These are phyloP conservation scores for Sterrhoptilus dennistouni DNA, from an alignment of 2,113 vertebrate genomes.

Conservation along the genomic window DNA sequence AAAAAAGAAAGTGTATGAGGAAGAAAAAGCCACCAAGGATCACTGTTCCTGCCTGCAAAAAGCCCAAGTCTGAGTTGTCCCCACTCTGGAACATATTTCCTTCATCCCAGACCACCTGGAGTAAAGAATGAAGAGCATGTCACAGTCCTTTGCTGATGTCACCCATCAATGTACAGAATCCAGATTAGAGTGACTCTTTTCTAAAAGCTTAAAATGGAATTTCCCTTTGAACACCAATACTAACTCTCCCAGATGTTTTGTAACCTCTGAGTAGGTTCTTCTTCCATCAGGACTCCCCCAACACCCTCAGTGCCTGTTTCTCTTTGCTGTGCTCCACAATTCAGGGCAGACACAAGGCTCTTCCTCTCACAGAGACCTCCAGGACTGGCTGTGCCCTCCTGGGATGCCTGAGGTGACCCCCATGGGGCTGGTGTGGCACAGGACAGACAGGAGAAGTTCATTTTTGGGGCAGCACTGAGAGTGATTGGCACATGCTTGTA, in stretches of 20 bases:
- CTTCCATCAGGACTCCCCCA: neutral
- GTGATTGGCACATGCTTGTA: neutral
- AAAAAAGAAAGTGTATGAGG: rapidly evolving
- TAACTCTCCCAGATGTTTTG: neutral
- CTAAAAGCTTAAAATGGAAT: neutral
- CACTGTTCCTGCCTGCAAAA: neutral
- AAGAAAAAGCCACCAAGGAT: neutral
- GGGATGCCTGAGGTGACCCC: neutral
- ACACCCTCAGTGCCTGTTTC: neutral
- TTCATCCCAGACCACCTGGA: neutral
- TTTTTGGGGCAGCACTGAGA: neutral
- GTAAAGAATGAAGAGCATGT: neutral
- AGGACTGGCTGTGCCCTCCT: neutral
- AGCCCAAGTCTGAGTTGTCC: neutral
- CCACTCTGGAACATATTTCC: neutral
- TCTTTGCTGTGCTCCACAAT: neutral
- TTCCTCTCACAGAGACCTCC: neutral
- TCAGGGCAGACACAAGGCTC: neutral
- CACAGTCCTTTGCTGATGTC: neutral
- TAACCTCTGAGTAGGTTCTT: neutral
- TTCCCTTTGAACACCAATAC: neutral
- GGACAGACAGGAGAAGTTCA: neutral
- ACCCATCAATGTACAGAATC: neutral
- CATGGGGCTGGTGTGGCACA: neutral
- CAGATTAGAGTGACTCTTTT: neutral